Base-by-base conservation (phyloP, 2,797 vertebrate species). In the Acanthurus lineatus region DNA sequence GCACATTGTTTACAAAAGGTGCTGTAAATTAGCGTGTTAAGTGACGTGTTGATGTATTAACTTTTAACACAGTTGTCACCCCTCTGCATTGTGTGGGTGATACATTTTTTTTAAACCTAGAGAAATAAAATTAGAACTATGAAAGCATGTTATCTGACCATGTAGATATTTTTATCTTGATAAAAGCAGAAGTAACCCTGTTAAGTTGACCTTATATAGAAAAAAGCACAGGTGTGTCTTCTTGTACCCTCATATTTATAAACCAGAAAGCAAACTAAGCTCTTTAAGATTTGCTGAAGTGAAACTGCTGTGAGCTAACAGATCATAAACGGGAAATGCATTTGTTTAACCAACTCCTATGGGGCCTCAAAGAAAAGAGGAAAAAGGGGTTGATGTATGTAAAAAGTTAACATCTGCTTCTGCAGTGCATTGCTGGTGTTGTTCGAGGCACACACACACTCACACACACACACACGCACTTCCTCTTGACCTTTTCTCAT, bases 251-350 rank as follows among this genome's bases (percentile, higher is more conserved):
- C 65, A 59, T 17, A 54, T 70, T 35, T 63, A 40, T 6, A 54
- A 52, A 45, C 3, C 17, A n/a, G n/a, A 54, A 56, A 44, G 17
- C 38, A 65, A 48, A 75, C 47, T 20, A 11, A 15, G 54, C 49
- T 59, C 57, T 59, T 57, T 4, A 8, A n/a, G 6, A 20, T 66
- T 69, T 67, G 65, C 40, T 67, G 67, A 88, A 79, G 64, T 68
- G 80, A 89, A 85, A 84, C 78, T 57, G 57, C 73, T 66, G 63
- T 16, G 0, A 20, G 38, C 6, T 7, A 38, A 65, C 20, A 54
- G 38, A 74, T 32, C 44, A 40, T 63, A 67, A 82, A 89, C 80
- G 87, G 88, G 87, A 90, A 85, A 49, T 17, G 5, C 42, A 60
- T 83, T 74, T 73, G 70, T 78, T 76, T 28, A 48, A 45, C 78